These are phyloP conservation scores for Drosophila rellima DNA, from an alignment of 2,888 invertebrate genomes.

Conservation along the genomic window DNA sequence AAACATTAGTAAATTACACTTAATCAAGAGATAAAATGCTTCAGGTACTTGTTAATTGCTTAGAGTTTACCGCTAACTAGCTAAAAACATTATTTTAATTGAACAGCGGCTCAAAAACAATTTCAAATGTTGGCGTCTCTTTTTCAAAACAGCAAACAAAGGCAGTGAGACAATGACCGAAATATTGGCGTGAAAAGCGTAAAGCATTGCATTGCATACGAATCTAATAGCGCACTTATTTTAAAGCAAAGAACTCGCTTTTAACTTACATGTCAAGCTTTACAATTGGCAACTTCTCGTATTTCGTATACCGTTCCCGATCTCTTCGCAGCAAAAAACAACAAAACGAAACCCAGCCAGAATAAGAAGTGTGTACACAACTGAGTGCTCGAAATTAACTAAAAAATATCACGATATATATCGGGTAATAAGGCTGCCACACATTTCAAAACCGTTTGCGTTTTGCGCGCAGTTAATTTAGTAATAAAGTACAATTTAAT, in stretches of 20 bases:
- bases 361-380: slow-evolving; percentile 49
- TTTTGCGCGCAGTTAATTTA: too few species aligned
- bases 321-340: slow-evolving; percentile 53
- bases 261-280: slow-evolving; percentile 47
- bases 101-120: slow-evolving; percentile 49
- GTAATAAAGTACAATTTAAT: too few species aligned
- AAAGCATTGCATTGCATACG: not conserved
- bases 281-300: slow-evolving; percentile 38
- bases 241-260: not conserved
- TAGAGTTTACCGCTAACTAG: not conserved
- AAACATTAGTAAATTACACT: not conserved
- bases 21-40: not conserved
- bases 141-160: slow-evolving; percentile 47
- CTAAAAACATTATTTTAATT: slow-evolving; percentile 9
- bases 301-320: slow-evolving; percentile 20
- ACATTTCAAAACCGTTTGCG: too few species aligned
- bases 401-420: slow-evolving; percentile 20
- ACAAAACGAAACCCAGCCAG: slow-evolving; percentile 43
- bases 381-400: not conserved
- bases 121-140: slow-evolving; percentile 73
- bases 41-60: not conserved
- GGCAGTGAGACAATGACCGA: not conserved
- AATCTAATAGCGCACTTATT: not conserved
- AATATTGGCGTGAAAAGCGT: not conserved
- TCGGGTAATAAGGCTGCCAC: too few species aligned